A percentile compares a stretch with the other conserved stretches of the same genome.
These are phyloP conservation scores for Tethea ocularis DNA, from an alignment of 2,888 invertebrate species.

Conservation along the genomic window DNA sequence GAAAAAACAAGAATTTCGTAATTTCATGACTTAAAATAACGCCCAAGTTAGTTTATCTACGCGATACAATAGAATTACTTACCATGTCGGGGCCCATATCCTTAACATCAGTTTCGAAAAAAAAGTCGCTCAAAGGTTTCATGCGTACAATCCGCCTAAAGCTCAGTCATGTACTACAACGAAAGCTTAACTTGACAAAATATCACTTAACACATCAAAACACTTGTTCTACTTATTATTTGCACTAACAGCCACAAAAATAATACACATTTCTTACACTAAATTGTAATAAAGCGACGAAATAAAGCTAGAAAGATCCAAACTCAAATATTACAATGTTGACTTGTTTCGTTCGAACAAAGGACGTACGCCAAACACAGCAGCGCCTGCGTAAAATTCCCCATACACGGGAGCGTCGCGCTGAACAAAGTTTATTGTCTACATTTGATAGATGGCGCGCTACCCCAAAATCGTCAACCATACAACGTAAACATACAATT, in stretches of 20 bases:
- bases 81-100: constrained; percentile 93
- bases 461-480: constrained; percentile 30
- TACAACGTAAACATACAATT: constrained; percentile 32
- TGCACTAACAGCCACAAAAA: constrained; percentile 46
- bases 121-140: constrained; percentile 88
- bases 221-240: constrained; percentile 47
- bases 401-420: constrained; percentile 68
- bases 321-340: constrained; percentile 77
- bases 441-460: constrained; percentile 69
- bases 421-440: constrained; percentile 44
- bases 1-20: constrained; percentile 55
- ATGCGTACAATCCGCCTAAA: constrained; percentile 78
- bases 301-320: constrained; percentile 66
- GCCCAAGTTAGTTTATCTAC: constrained; percentile 44
- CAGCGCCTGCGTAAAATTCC: constrained; percentile 81
- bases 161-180: constrained; percentile 65
- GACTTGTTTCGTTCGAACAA: constrained; percentile 84
- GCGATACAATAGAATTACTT: constrained; percentile 61
- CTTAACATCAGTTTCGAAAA: constrained; percentile 89
- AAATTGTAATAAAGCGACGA: constrained; percentile 49
- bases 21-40: constrained; percentile 76
- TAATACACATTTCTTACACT: constrained; percentile 64
- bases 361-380: constrained; percentile 82
- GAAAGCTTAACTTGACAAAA: constrained; percentile 61
- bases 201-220: constrained; percentile 52